These are phyloP conservation scores for Monochamus alternatus DNA, from an alignment of 2,888 invertebrate genomes.

Conservation along the genomic window DNA sequence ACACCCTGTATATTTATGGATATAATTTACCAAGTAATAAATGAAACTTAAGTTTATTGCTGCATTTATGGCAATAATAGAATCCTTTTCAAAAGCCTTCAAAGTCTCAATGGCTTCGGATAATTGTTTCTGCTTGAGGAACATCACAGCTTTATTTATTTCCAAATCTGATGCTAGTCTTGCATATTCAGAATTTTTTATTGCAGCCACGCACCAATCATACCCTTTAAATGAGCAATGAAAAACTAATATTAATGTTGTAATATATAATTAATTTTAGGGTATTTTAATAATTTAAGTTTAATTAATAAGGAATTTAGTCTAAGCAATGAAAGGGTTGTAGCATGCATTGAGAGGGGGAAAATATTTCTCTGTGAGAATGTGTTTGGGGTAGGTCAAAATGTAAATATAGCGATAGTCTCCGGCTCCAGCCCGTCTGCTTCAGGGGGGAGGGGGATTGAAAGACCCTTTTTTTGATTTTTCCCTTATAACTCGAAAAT, in stretches of 20 bases:
- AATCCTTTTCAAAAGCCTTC: slow-evolving; percentile 89
- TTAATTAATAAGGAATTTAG: too few species aligned
- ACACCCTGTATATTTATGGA: slow-evolving; percentile 1
- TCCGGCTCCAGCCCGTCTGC: too few species aligned
- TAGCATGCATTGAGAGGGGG: too few species aligned
- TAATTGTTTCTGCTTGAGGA: slow-evolving; percentile 86
- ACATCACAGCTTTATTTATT: slow-evolving; percentile 91
- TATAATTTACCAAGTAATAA: slow-evolving; percentile 78
- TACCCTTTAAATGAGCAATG: slow-evolving; percentile 68
- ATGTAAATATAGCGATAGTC: too few species aligned
- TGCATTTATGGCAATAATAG: slow-evolving; percentile 86
- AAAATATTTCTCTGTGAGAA: too few species aligned
- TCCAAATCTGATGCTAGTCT: slow-evolving; percentile 90
- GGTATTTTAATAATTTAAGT: too few species aligned
- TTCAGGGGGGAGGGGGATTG: too few species aligned
- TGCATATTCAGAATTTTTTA: slow-evolving; percentile 91
- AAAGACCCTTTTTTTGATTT: too few species aligned
- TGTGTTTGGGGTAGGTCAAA: too few species aligned
- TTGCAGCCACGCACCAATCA: slow-evolving; percentile 94
- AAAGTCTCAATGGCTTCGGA: slow-evolving; percentile 87
- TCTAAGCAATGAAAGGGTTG: too few species aligned
- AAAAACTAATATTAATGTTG: background rate
- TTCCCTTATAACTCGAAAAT: too few species aligned
- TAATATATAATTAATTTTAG: background rate
- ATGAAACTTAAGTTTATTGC: slow-evolving; percentile 91